Evolutionary conservation across 2,888 invertebrate species (phyloP).

Genomic region (Spialia ferax): DNA sequence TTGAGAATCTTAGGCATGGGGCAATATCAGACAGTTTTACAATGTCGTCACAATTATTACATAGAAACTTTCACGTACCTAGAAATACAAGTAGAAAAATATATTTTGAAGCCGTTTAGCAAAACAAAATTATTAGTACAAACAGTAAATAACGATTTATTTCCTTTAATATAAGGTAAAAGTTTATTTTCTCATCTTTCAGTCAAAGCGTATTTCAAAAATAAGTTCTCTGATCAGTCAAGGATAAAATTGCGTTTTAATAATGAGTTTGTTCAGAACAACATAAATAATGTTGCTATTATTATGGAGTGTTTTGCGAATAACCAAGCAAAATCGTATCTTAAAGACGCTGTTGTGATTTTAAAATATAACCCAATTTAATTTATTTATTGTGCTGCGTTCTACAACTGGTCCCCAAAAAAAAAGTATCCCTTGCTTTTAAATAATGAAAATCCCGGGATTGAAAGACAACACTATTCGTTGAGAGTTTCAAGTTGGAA

Average conservation of each 20-base stretch:
- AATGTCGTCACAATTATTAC: too few species aligned
- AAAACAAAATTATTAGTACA: background rate
- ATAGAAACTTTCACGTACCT: too few species aligned
- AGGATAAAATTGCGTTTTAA: slow-evolving; percentile 17
- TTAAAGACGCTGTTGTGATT: too few species aligned
- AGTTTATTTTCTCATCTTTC: slow-evolving; percentile 1
- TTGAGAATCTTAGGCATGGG: too few species aligned
- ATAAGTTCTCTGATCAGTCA: slow-evolving; percentile 6
- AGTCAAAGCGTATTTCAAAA: background rate
- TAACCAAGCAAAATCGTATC: too few species aligned
- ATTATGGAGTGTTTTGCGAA: background rate
- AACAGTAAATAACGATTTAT: background rate
- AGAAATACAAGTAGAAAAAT: too few species aligned
- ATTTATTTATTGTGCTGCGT: slow-evolving; percentile 7
- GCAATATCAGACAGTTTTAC: too few species aligned
- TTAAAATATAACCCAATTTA: too few species aligned
- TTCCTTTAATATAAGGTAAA: background rate
- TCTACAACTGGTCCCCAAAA: too few species aligned
- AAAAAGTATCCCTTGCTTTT: slow-evolving; percentile 22
- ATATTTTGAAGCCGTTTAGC: too few species aligned
- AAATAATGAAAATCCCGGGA: slow-evolving; percentile 15
- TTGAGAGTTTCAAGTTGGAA: background rate
- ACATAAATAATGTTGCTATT: background rate
- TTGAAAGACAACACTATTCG: slow-evolving; percentile 5
- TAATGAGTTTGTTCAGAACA: slow-evolving; percentile 2